phyloP scores from a whole-genome alignment of 2,113 vertebrate genomes.

The Agelaius phoeniceus region DNA sequence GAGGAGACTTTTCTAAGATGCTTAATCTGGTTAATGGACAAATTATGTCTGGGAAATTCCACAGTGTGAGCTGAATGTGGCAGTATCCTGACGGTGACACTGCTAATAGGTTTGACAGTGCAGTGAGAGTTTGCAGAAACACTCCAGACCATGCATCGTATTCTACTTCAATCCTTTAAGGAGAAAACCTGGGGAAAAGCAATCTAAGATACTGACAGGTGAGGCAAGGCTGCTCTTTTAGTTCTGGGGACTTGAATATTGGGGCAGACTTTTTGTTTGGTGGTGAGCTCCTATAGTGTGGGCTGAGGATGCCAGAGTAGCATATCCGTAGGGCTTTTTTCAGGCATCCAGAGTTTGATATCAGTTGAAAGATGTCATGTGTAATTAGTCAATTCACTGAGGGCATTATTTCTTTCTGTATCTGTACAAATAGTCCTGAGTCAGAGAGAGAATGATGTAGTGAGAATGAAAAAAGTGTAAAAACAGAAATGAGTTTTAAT shows the following conservation, averaged over 20 bases:
- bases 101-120: not conserved
- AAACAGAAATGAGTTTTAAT: not conserved
- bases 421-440: not conserved
- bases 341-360: not conserved
- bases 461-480: not conserved
- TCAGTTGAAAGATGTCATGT: not conserved
- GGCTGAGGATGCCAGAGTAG: not conserved
- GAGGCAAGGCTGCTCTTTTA: not conserved
- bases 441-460: not conserved
- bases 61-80: not conserved
- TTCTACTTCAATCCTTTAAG: not conserved
- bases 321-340: not conserved
- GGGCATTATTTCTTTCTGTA: not conserved
- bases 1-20: conserved; percentile 33
- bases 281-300: not conserved
- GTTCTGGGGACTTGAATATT: not conserved
- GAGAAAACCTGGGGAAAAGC: not conserved
- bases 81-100: not conserved
- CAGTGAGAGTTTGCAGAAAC: not conserved
- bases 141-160: rapidly evolving
- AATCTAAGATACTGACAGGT: not conserved
- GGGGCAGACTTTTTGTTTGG: not conserved
- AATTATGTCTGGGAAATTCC: not conserved
- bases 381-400: not conserved
- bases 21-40: conserved; percentile 48